phyloP scores from a whole-genome alignment of 2,888 invertebrate genomes.

The Oithona nana region DNA sequence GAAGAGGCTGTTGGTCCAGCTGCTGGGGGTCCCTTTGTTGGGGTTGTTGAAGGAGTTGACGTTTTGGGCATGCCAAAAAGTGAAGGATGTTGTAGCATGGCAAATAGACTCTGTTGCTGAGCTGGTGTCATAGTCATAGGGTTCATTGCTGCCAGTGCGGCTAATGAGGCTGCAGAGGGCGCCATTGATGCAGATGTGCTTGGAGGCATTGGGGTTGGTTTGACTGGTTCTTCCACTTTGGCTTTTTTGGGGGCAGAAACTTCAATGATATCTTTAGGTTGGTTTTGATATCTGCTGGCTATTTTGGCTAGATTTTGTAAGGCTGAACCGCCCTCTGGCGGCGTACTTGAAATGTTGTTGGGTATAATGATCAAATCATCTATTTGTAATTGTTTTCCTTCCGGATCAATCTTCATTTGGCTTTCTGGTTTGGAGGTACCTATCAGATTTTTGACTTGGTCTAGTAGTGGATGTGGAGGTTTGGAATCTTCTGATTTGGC shows the following conservation, averaged over 20 bases:
- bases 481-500: too few species aligned
- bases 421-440: not conserved
- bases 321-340: conserved; percentile 12
- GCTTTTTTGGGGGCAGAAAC: not conserved
- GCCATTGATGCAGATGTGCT: not conserved
- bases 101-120: not conserved
- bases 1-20: too few species aligned
- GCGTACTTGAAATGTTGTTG: conserved; percentile 1
- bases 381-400: conserved; percentile 11
- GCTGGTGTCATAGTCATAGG: not conserved
- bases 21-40: not conserved
- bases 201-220: not conserved
- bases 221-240: not conserved
- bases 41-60: not conserved
- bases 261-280: not conserved
- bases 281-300: conserved; percentile 14
- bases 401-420: not conserved
- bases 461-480: too few species aligned
- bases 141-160: too few species aligned
- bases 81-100: not conserved
- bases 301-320: conserved; percentile 17
- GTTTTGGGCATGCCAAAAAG: not conserved
- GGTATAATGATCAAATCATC: conserved; percentile 17
- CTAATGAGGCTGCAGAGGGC: not conserved
- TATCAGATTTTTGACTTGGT: not conserved